Percentiles rank a stretch among this genome's conserved stretches.
Conservation (phyloP, 2,113 vertebrate species). For the Alaudala cheleensis region DNA sequence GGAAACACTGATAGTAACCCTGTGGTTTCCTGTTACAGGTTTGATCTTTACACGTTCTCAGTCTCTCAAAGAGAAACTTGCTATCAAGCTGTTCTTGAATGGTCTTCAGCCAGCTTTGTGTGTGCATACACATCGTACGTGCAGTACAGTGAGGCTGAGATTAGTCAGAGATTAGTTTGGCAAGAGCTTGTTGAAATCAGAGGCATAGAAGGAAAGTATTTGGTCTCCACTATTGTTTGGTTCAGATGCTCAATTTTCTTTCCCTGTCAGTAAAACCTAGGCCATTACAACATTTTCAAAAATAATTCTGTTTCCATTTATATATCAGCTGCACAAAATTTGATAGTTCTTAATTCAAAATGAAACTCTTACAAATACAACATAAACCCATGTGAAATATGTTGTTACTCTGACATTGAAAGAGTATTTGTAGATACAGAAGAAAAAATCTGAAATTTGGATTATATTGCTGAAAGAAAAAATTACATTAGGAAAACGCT, state of each 20-base stretch:
- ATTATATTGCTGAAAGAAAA: neutral
- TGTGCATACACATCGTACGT: accelerated
- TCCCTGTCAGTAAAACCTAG: neutral
- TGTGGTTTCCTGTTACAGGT: neutral
- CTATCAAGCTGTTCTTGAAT: neutral
- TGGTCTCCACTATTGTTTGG: neutral
- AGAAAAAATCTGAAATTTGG: neutral
- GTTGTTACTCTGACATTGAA: neutral
- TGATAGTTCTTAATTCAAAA: neutral
- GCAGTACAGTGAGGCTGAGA: neutral
- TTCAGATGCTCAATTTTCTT: neutral
- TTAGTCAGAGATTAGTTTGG: neutral
- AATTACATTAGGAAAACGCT: neutral
- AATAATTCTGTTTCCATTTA: neutral
- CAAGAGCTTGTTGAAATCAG: neutral
- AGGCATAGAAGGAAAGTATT: neutral
- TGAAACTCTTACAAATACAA: neutral
- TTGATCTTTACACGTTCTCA: neutral
- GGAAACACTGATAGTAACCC: neutral
- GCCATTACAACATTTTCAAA: neutral
- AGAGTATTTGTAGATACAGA: neutral
- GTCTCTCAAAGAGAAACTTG: neutral
- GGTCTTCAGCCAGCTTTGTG: neutral
- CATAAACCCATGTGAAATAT: neutral
- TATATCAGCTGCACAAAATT: neutral